A percentile compares a stretch with the other conserved stretches of the same genome.
These are phyloP conservation scores for Leptinotarsa defecta DNA, from an alignment of 1,140 invertebrate species.

Conservation along the genomic window DNA sequence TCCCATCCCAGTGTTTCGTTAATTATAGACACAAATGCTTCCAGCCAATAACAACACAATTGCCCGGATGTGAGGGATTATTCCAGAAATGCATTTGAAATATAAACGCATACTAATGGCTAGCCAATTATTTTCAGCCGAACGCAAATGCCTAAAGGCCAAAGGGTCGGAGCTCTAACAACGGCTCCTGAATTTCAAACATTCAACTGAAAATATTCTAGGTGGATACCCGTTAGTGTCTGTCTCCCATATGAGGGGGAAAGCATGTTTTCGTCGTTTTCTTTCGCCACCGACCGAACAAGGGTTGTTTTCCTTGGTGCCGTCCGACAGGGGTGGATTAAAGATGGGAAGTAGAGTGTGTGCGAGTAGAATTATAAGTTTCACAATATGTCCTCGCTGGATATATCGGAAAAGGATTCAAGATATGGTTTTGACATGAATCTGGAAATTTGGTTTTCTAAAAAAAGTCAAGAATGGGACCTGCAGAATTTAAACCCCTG, in stretches of 20 bases:
- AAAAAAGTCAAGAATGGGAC: no score
- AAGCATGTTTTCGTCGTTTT: neutral
- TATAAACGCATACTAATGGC: constrained; percentile 8
- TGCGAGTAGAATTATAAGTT: neutral
- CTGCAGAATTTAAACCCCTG: no score
- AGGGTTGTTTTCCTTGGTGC: neutral
- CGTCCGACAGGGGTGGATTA: neutral
- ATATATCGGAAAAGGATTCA: no score
- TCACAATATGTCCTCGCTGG: no score
- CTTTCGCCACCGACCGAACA: neutral
- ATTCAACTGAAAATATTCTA: neutral
- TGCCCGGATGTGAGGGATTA: neutral
- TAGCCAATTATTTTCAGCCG: neutral
- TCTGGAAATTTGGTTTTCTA: no score
- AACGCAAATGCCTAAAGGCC: neutral
- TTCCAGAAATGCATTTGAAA: constrained; percentile 1
- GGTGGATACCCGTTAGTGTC: neutral
- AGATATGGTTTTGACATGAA: no score
- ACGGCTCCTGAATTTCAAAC: constrained; percentile 8
- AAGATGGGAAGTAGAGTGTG: neutral
- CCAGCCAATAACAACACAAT: constrained; percentile 1
- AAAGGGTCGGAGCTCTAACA: neutral
- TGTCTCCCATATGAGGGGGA: neutral
- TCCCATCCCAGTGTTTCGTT: neutral
- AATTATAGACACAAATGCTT: neutral